These are phyloP conservation scores for Macrophya annulata DNA, from an alignment of 2,888 invertebrate species.

Conservation along the genomic window DNA sequence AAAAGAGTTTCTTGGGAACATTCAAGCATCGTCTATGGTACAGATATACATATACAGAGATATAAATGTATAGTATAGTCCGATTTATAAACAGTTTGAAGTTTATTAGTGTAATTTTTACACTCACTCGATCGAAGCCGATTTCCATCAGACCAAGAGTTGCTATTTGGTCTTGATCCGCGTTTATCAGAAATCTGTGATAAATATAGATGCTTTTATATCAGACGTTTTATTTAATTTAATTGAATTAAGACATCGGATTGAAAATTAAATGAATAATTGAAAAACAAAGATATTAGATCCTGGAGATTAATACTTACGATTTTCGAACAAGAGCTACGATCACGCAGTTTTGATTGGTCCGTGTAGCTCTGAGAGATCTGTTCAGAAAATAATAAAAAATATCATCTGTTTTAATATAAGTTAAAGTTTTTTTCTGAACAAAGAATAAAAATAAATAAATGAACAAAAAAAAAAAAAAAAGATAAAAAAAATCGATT, in stretches of 20 bases:
- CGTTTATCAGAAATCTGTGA: slow-evolving; percentile 85
- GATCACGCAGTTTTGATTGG: slow-evolving; percentile 89
- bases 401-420: too few relatives aligned
- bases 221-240: too few relatives aligned
- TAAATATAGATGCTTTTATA: not conserved
- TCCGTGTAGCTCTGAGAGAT: slow-evolving; percentile 88
- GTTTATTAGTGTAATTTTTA: too few relatives aligned
- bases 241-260: not conserved
- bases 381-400: slow-evolving; percentile 80
- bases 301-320: slow-evolving; percentile 81
- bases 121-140: slow-evolving; percentile 93
- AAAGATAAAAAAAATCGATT: not conserved
- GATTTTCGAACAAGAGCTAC: slow-evolving; percentile 93
- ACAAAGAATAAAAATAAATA: too few relatives aligned
- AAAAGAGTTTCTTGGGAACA: slow-evolving; percentile 81
- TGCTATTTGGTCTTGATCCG: slow-evolving; percentile 90
- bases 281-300: slow-evolving; percentile 31
- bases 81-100: too few relatives aligned
- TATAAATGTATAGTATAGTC: not conserved
- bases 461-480: not conserved
- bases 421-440: too few relatives aligned
- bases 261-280: slow-evolving; percentile 25
- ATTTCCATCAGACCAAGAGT: slow-evolving; percentile 90
- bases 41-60: not conserved
- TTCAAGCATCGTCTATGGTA: slow-evolving; percentile 80